Evolutionary conservation across 2,113 vertebrate genomes (phyloP).

Genomic region (Eupsittula cactorum): DNA sequence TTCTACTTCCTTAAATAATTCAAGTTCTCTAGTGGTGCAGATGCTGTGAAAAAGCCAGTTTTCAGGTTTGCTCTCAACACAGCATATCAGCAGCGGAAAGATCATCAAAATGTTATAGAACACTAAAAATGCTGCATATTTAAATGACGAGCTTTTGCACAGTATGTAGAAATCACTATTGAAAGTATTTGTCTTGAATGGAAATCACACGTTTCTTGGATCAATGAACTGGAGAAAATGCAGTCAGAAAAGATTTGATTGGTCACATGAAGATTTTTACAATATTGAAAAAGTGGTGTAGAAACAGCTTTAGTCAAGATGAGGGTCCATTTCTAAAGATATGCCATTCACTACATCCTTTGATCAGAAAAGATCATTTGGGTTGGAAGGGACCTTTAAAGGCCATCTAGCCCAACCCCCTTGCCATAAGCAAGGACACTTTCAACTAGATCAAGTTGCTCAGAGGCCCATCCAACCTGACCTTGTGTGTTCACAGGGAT

Average conservation of each 20-base stretch:
- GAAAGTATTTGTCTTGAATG: neutral
- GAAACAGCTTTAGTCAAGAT: neutral
- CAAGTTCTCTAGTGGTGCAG: neutral
- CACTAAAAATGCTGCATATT: neutral
- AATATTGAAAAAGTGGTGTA: neutral
- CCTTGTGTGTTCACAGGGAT: neutral
- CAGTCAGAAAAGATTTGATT: neutral
- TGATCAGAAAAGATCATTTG: neutral
- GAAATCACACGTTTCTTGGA: constrained; percentile 4
- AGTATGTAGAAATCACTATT: neutral
- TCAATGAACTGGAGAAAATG: neutral
- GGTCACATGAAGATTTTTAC: neutral
- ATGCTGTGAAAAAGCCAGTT: neutral
- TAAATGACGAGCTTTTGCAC: neutral
- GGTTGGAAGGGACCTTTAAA: neutral
- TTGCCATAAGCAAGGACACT: neutral
- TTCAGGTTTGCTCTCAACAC: neutral
- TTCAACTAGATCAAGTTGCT: neutral
- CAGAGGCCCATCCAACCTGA: neutral
- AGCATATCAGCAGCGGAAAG: neutral
- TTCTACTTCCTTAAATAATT: constrained; percentile 37
- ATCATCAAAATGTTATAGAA: neutral
- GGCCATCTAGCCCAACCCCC: neutral
- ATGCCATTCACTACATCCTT: neutral
- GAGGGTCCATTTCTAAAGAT: neutral